Percentiles rank a stretch among this genome's conserved stretches.
phyloP scores from a whole-genome alignment of 2,113 vertebrate species.

The Melanotaenia duboulayi region DNA sequence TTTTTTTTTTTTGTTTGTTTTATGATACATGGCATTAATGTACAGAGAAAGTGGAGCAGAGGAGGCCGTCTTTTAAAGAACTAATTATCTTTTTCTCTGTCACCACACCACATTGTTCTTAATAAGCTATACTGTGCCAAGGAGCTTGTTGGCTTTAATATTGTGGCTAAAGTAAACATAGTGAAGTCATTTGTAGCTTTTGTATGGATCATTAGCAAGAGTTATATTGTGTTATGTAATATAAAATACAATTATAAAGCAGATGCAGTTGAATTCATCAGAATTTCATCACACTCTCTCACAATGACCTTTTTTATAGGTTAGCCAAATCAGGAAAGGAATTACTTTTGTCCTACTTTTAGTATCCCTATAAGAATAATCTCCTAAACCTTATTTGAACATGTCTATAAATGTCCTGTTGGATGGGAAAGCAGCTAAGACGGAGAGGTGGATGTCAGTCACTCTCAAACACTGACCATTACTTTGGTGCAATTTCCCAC shows the following conservation, averaged over 20 bases:
- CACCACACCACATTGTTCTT: slow-evolving; percentile 46
- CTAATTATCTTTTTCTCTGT: slow-evolving; percentile 48
- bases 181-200: slow-evolving; percentile 26
- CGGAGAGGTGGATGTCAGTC: slow-evolving; percentile 12
- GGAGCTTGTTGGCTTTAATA: slow-evolving; percentile 16
- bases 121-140: slow-evolving; percentile 42
- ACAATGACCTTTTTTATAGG: slow-evolving; percentile 59
- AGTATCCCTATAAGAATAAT: slow-evolving; percentile 30
- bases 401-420: slow-evolving; percentile 39
- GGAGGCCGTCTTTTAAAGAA: slow-evolving; percentile 34
- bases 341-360: slow-evolving; percentile 65
- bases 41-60: slow-evolving; percentile 44
- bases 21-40: slow-evolving; percentile 51
- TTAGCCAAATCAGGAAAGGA: slow-evolving; percentile 61
- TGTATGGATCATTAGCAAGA: slow-evolving; percentile 5
- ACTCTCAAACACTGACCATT: slow-evolving; percentile 22
- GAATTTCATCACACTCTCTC: slow-evolving; percentile 22
- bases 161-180: slow-evolving; percentile 38
- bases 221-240: neutral
- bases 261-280: slow-evolving; percentile 37
- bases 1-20: neutral
- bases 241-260: slow-evolving; percentile 31
- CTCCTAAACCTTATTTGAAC: slow-evolving; percentile 35
- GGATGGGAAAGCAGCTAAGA: slow-evolving; percentile 27
- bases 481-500: slow-evolving; percentile 5